These are phyloP conservation scores for Andrena bicolor DNA, from an alignment of 2,888 invertebrate genomes.

Conservation along the genomic window DNA sequence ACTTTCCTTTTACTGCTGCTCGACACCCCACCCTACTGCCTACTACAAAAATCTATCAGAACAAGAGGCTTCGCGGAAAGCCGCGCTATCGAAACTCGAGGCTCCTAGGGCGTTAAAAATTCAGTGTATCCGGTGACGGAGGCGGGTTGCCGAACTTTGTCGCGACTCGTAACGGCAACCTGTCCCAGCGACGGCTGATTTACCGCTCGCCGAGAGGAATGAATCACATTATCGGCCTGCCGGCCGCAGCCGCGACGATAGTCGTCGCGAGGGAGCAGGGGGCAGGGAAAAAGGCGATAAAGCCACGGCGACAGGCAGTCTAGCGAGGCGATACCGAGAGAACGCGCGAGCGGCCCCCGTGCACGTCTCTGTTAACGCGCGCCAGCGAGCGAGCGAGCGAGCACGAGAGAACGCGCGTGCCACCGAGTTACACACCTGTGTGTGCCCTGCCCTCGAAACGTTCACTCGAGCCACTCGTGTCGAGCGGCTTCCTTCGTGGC, in stretches of 20 bases:
- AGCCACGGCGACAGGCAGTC: constrained; percentile 81
- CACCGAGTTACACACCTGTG: constrained; percentile 46
- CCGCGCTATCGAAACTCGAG: neutral
- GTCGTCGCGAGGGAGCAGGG: constrained; percentile 56
- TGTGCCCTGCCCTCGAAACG: constrained; percentile 41
- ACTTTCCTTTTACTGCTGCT: neutral
- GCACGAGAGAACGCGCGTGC: constrained; percentile 34
- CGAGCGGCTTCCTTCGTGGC: constrained; percentile 11
- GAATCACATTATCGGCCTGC: constrained; percentile 78
- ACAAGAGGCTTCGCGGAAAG: neutral
- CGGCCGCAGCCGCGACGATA: constrained; percentile 63
- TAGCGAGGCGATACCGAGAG: constrained; percentile 60
- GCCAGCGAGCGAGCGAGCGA: neutral
- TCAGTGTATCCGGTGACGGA: constrained; percentile 4
- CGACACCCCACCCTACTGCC: neutral
- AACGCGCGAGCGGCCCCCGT: neutral
- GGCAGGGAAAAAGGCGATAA: constrained; percentile 75
- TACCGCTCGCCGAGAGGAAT: constrained; percentile 65
- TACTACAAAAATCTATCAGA: neutral
- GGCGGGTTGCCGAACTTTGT: constrained; percentile 12
- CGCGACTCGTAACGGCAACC: constrained; percentile 20
- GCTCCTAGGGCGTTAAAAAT: constrained; percentile 38
- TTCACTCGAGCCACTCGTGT: constrained; percentile 14
- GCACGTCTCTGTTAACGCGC: constrained; percentile 11
- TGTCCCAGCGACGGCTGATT: constrained; percentile 56